Conservation (phyloP, 2,888 invertebrate species). For the Athripsodes cinereus region DNA sequence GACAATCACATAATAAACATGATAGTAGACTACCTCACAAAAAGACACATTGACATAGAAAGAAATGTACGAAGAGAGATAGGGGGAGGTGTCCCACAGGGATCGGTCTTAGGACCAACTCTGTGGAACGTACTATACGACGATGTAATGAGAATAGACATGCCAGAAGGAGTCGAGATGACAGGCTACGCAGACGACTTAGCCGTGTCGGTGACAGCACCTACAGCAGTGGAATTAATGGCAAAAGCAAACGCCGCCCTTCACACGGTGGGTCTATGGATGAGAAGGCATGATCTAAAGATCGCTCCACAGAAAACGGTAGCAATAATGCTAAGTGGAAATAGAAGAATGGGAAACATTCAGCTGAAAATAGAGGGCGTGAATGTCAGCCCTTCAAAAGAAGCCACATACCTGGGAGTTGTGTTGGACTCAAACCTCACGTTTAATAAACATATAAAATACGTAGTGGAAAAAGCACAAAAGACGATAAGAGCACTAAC, state of each 20-base stretch:
- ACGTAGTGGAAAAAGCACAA: too few species aligned
- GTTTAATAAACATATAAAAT: too few species aligned
- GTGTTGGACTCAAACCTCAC: too few species aligned
- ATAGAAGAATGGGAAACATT: too few species aligned
- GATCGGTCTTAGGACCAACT: not conserved
- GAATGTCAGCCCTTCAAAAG: too few species aligned
- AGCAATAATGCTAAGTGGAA: not conserved
- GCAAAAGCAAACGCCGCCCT: not conserved
- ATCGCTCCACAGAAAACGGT: not conserved
- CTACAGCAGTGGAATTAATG: not conserved
- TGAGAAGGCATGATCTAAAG: not conserved
- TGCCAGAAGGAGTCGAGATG: not conserved
- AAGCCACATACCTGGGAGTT: too few species aligned
- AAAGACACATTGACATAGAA: not conserved
- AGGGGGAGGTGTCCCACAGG: not conserved
- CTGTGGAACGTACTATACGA: not conserved
- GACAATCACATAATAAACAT: too few species aligned
- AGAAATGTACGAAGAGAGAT: too few species aligned
- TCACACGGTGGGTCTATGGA: not conserved
- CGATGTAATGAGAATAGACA: not conserved
- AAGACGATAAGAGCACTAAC: too few species aligned
- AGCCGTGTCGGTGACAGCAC: not conserved
- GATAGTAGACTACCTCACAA: too few species aligned
- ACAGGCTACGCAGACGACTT: conserved; percentile 1
- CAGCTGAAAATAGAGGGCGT: too few species aligned